Conservation (phyloP, 1,140 invertebrate species). For the Pteromalus puparum region DNA sequence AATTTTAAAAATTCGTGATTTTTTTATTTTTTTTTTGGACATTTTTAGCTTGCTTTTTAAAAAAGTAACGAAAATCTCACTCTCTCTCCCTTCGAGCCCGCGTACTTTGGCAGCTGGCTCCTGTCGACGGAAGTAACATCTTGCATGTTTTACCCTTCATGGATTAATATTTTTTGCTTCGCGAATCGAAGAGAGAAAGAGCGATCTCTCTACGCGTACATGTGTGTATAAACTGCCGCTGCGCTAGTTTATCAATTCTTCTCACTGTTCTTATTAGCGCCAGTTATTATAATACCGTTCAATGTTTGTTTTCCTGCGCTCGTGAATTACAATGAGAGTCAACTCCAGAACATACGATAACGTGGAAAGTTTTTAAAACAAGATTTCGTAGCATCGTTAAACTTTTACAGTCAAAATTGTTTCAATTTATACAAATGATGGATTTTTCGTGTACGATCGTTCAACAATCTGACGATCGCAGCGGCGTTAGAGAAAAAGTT, state of each 20-base stretch:
- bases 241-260: constrained; percentile 35
- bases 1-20: constrained; percentile 42
- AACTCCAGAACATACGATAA: background rate
- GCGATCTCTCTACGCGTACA: constrained; percentile 51
- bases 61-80: constrained; percentile 60
- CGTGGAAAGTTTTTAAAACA: background rate
- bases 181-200: constrained; percentile 51
- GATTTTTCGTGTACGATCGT: background rate
- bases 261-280: constrained; percentile 27
- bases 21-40: constrained; percentile 39
- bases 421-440: constrained; percentile 1
- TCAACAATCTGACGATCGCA: constrained; percentile 9
- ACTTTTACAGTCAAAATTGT: constrained; percentile 19
- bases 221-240: constrained; percentile 50
- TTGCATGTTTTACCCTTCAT: constrained; percentile 31
- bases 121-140: constrained; percentile 28
- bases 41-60: constrained; percentile 51
- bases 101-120: constrained; percentile 47
- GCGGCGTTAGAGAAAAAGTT: constrained; percentile 3
- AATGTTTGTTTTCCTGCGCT: background rate
- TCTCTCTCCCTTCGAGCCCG: constrained; percentile 42
- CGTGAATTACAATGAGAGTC: background rate
- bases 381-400: background rate
- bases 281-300: constrained; percentile 31
- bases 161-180: constrained; percentile 29